Base-by-base conservation (phyloP, 2,888 invertebrate genomes). In the Odontothrips loti region DNA sequence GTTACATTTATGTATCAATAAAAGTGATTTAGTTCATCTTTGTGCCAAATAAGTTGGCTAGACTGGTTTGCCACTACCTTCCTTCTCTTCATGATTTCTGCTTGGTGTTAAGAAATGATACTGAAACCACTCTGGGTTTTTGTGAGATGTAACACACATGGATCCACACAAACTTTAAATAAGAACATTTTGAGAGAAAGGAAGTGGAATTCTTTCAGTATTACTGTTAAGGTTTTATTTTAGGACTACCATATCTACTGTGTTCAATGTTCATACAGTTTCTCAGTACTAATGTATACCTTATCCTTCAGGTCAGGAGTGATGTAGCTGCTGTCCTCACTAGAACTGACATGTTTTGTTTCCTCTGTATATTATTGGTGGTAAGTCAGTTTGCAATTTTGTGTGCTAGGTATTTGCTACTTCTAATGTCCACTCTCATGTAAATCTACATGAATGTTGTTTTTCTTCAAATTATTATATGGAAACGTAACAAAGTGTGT, bases 171-270 rank as follows among this genome's bases (percentile, higher is more conserved):
- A 58, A 58, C 58, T 58, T 58, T 58, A 6, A 58, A 58, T 20
- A 15, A 15, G 58, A 58, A 17, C 12, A 15, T 58, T 17, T 58
- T 58, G 20, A 20, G 58, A 17, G 58, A 27, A 27, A 75, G 68
- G 68, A 8, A 75, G 68, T 75, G 68, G 27, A 12, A 75, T 12
- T 27, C 27, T 23, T 75, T 75, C 68, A 75, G 68, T 75, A 75
- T 75, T 75, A 75, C 68, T 75, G 27, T 75, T 27, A 75, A 75
- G 68, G 23, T 75, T 75, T 75, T 75, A 27, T 75, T 75, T 27
- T 75, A 75, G 68, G 23, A 75, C 68, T 75, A 75, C 27, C 68
- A 75, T 75, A 75, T 75, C 68, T 75, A 75, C 27, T 27, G 68
- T 75, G 68, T 75, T 75, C 68, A 75, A 23, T 75, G 23, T 75